Evolutionary conservation across 2,113 vertebrate genomes (phyloP), one percentile per base, ranked within the genome.

Genomic region (Pseudonaja textilis): DNA sequence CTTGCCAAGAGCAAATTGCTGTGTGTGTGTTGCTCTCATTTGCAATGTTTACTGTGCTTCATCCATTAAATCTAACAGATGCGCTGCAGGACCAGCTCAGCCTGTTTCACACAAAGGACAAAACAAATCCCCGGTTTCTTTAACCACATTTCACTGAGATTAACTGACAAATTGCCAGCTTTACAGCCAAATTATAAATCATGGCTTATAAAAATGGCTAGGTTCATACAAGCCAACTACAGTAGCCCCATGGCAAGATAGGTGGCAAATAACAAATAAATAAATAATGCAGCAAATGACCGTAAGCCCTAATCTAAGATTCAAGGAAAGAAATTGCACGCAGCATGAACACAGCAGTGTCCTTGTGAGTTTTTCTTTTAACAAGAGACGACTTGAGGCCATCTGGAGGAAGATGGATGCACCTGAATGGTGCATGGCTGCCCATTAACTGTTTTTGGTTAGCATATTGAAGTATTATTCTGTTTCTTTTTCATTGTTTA

Each of bases 21-120:
- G 16, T 0, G 5, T 0, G 47, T 47, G 5, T 57, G 42, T 34
- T 85, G 1, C 26, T 85, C 4, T 6, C 64, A 74, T 26, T 29
- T 0, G 12, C 61, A 7, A 26, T 7, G 54, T 0, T 25, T 91
- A 74, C 42, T 18, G 89, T 34, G 10, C 42, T 88, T 52, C 85
- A 50, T 3, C 52, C 54, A 87, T 18, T 10, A 91, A 39, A 54
- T 22, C 29, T 45, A 18, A 57, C 9, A 85, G 74, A 29, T n/a
- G 45, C 4, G 12, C 39, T 89, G 56, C 34, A 57, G 39, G 3
- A 22, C 54, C 54, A 56, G 18, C 23, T 22, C 3, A 22, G 74
- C 34, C 34, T 81, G 6, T 42, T 81, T 42, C 74, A 42, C 34
- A 4, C 7, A 42, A 81, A 42, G 74, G 9, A 42, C 18, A 42